Percentiles rank a stretch among this genome's conserved stretches.
These are phyloP conservation scores for Papilio machaon DNA, from an alignment of 1,140 invertebrate genomes.

Conservation along the genomic window DNA sequence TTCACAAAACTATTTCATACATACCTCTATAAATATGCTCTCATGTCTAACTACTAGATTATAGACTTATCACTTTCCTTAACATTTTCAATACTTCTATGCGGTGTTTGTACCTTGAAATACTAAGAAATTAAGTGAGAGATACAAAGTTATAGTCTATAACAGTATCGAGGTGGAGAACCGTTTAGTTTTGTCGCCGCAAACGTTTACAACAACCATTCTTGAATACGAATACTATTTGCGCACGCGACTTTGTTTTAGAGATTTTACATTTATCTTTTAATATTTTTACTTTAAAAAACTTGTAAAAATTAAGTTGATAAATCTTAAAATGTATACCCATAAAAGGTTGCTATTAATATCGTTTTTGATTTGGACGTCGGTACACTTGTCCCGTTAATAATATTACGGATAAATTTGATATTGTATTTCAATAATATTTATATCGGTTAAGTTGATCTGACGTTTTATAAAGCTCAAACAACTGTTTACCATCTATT, in stretches of 20 bases:
- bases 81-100: neutral
- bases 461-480: too few relatives aligned
- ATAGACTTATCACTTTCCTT: neutral
- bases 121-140: neutral
- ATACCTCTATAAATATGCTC: neutral
- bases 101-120: neutral
- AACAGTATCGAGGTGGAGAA: constrained; percentile 23
- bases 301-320: neutral
- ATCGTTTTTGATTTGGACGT: neutral
- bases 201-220: constrained; percentile 5
- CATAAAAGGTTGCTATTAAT: neutral
- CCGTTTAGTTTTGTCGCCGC: constrained; percentile 26
- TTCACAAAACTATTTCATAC: neutral
- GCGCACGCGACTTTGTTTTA: neutral
- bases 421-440: neutral
- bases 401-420: neutral
- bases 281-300: neutral
- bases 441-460: too few relatives aligned
- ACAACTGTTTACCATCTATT: neutral
- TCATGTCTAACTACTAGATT: neutral
- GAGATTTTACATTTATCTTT: neutral
- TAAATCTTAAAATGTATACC: neutral
- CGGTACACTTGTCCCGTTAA: neutral
- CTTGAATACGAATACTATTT: neutral
- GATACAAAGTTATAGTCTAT: neutral